phyloP scores from a whole-genome alignment of 1,140 invertebrate species.

The Drosophila ficusphila region DNA sequence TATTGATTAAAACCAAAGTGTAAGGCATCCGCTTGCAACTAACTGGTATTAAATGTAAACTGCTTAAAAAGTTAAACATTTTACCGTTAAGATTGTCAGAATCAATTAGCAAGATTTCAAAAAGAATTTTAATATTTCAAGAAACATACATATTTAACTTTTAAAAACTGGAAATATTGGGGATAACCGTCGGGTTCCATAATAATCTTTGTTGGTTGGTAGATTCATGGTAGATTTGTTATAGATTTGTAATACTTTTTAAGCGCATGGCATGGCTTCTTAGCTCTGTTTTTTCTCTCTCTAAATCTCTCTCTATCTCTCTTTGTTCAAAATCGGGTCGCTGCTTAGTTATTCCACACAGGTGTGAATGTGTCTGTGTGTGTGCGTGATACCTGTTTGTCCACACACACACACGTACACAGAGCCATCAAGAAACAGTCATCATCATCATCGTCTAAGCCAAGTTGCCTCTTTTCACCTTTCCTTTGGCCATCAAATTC shows the following conservation, averaged over 20 bases:
- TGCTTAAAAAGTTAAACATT: too few relatives aligned
- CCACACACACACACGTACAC: slow-evolving; percentile 32
- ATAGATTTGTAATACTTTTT: slow-evolving; percentile 25
- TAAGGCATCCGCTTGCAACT: too few relatives aligned
- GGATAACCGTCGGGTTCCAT: background rate
- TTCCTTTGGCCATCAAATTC: slow-evolving; percentile 62
- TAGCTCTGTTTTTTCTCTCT: slow-evolving; percentile 19
- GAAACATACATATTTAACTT: too few relatives aligned
- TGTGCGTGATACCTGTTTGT: slow-evolving; percentile 53
- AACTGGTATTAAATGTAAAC: too few relatives aligned
- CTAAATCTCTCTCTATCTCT: slow-evolving; percentile 12
- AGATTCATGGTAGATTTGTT: slow-evolving; percentile 22
- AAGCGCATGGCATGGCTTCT: slow-evolving; percentile 35
- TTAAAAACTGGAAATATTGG: background rate
- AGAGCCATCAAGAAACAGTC: slow-evolving; percentile 17
- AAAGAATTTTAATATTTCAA: background rate
- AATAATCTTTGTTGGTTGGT: background rate
- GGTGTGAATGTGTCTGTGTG: slow-evolving; percentile 32
- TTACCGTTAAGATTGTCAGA: too few relatives aligned
- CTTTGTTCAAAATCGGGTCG: slow-evolving; percentile 64
- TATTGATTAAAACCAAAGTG: too few relatives aligned
- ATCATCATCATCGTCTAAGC: slow-evolving; percentile 53
- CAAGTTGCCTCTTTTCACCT: slow-evolving; percentile 74
- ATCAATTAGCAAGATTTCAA: too few relatives aligned
- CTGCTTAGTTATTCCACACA: slow-evolving; percentile 72